Base-by-base conservation (phyloP, 2,113 vertebrate species). In the Ia io region DNA sequence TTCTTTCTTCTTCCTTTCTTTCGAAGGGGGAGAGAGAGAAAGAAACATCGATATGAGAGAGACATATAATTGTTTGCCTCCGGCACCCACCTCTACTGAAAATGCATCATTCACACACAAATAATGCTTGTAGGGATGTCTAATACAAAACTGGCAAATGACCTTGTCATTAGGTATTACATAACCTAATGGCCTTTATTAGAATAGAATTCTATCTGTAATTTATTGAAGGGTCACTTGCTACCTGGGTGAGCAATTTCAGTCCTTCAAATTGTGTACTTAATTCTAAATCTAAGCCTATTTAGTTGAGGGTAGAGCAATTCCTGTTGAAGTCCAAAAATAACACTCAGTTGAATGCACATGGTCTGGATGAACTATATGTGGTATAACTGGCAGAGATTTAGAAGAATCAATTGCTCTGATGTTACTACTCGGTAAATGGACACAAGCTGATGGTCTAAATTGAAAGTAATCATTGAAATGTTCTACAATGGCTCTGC, bases 391-490 rank as follows among this genome's bases (percentile, higher is more conserved):
- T 93, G 93, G 90, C 84, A 65, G 40, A 67, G 79, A 87, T 49
- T 92, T 90, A 82, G 84, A 90, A 93, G 90, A 93, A 71, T 92
- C 93, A 88, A 90, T 84, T 90, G 44, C 76, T 96, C 70, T 67
- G 79, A 89, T 92, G 80, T 96, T 28, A 90, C 71, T 70, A 87
- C 65, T 91, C 22, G 5, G 79, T 61, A 94, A 96, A 94, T 92
- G 90, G 80, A 95, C 87, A 25, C 0, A 87, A 84, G 44, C 74
- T 73, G 59, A 88, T 61, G n/a, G 42, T 87, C 8, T 87, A 90
- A 96, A 96, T 63, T 93, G 90, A 87, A 96, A 92, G 76, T 80
- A 82, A 93, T 94, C 61, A 63, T 87, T 79, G 35, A 35, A 73
- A 86, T 76, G 47, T 76, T 84, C 70, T 83, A 14, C 65, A 16